A percentile compares a stretch with the other conserved stretches of the same genome.
Conservation (phyloP, 2,113 vertebrate species). For the Psittacara wagleri region DNA sequence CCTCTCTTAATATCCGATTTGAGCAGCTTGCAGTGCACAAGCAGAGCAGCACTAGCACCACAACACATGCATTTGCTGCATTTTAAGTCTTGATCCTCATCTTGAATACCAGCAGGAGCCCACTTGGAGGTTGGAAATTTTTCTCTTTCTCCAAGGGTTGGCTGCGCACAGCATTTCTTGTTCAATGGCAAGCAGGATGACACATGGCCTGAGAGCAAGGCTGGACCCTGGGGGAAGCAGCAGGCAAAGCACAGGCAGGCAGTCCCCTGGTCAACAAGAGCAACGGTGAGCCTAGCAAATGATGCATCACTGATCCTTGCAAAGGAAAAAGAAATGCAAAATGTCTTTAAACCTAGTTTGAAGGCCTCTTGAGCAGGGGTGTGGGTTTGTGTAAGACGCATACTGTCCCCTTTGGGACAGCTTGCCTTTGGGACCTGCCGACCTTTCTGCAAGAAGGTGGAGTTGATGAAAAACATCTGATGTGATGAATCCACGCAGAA, state of each 20-base stretch:
- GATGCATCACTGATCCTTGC: neutral
- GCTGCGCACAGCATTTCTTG: accelerated
- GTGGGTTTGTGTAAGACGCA: neutral
- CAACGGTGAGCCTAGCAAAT: neutral
- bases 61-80: neutral
- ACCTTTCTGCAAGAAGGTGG: neutral
- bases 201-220: accelerated
- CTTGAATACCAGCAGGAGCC: neutral
- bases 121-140: neutral
- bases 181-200: neutral
- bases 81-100: neutral
- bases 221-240: neutral
- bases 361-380: neutral
- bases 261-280: neutral
- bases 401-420: neutral
- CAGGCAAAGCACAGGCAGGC: neutral
- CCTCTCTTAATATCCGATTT: neutral
- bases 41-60: neutral
- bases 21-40: neutral
- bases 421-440: neutral
- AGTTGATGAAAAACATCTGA: neutral
- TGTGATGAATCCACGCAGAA: neutral
- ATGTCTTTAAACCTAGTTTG: neutral
- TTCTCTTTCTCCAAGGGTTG: neutral
- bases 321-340: neutral